Evolutionary conservation across 1,140 invertebrate species (phyloP), one percentile per base, ranked within the genome.

Genomic region (Eriocheir sinensis): DNA sequence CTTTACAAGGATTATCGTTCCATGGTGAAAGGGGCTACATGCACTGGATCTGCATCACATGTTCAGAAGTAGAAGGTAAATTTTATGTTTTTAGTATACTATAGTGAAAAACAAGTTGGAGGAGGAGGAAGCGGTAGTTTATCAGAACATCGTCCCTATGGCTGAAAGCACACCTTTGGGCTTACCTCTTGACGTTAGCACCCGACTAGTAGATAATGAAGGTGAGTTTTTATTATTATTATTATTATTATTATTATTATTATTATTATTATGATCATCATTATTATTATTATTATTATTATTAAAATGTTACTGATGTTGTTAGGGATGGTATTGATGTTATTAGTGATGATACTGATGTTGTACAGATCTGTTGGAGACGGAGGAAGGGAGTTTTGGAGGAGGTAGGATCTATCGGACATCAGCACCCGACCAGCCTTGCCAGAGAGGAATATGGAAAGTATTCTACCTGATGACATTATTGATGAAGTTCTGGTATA

Each of bases 71-170:
- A 30, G 27, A 81, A 81, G 80, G 80, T 36, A 81, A 81, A 36
- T 81, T 81, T 81, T 81, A 30, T 81, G 4, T 81, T 81, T 30
- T 81, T 81, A 27, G 4, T 27, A 81, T 81, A 30, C 4, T 81
- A 8, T 30, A 81, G n/a, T 30, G n/a, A 9, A 32, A 88, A 40
- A 88, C 40, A 9, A 36, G 85, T 9, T 36, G 85, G 85, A 88
- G 38, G 85, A 88, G 85, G 85, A 88, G 85, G 85, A 88, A 27
- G 85, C 3, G 85, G 9, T 3, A 88, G 85, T 88, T 88, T 88
- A 88, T 88, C 85, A 88, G 85, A 88, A 88, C 85, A 88, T 88
- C 85, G 85, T 88, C 85, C 85, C 30, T 88, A 88, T 88, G 85
- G 12, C 85, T 88, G 85, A 88, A 88, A 88, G 85, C 85, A 88